Conservation (phyloP, 2,113 vertebrate genomes). For the Aix galericulata region DNA sequence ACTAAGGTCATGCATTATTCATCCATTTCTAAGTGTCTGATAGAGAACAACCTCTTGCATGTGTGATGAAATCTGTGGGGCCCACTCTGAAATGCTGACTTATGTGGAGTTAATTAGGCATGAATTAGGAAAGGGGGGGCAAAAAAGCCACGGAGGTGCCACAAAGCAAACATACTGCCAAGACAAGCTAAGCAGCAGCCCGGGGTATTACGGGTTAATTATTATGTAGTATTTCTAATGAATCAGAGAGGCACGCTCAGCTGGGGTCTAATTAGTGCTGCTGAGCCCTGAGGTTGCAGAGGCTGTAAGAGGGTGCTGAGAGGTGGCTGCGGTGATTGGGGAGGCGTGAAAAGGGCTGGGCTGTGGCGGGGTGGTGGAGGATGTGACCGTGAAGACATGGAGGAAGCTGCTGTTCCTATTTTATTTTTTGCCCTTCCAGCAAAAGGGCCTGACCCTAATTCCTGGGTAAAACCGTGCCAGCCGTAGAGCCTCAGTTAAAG, state of each 20-base stretch:
- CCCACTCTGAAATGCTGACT: background rate
- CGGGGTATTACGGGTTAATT: background rate
- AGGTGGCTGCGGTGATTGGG: background rate
- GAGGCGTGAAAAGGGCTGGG: background rate
- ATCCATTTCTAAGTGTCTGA: background rate
- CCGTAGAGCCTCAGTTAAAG: no score
- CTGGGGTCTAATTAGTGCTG: background rate
- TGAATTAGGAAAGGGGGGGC: background rate
- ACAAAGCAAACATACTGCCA: background rate
- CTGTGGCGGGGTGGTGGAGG: background rate
- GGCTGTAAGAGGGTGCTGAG: background rate
- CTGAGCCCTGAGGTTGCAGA: background rate
- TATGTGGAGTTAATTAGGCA: background rate
- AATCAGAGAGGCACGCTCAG: background rate
- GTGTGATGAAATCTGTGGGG: background rate
- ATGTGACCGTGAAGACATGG: background rate
- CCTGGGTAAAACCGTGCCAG: background rate
- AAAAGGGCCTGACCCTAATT: background rate
- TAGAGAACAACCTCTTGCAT: background rate
- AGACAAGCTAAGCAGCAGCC: background rate
- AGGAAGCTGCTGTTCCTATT: background rate
- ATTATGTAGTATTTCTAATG: background rate
- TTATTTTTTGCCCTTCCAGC: background rate
- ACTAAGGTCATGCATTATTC: background rate
- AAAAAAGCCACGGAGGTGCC: background rate